Evolutionary conservation across 23 tunicate species (phyloP), one percentile per base, ranked within the genome.

Genomic region (Ascidia mentula): DNA sequence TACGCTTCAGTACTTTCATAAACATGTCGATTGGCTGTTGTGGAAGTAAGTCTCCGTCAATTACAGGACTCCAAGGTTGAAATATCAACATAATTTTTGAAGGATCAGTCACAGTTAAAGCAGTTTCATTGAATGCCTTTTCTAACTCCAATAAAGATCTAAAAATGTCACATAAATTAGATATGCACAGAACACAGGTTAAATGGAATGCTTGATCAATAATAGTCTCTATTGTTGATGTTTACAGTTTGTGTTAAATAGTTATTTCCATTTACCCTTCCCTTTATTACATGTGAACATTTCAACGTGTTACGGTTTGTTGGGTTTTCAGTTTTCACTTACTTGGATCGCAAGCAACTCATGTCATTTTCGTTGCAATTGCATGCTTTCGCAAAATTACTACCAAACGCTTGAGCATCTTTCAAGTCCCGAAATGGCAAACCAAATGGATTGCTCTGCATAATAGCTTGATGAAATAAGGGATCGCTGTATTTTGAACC

Each of bases 391-490:
- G 97, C 83, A 40, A 91, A 91, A 38, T 60, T 35, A n/a, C 75
- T 53, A 31, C 91, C 97, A 73, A 91, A 86, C 80, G 82, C 82
- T 73, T 77, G 78, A 13, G 97, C 91, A 72, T 91, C 86, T 30
- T 37, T 40, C 34, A 82, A 45, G 39, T 72, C 42, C 15, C 97
- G 79, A 37, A 91, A 87, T 3, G 97, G 97, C 22, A 91, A 69
- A 15, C 97, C 97, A 39, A 91, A 87, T 18, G 97, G 97, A 74
- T 91, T 91, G 75, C 97, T 91, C 38, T 91, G 84, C 88, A 86
- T 72, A 34, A 91, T 91, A 5, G 82, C 77, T 77, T 87, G 77
- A 59, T 91, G 91, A 40, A 91, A 91, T 9, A 86, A 73, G 0
- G 39, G 40, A n/a, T 82, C 70, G 53, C 82, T 81, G 40, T 73